Percentiles rank a stretch among this genome's conserved stretches.
Conservation (phyloP, 2,113 vertebrate species). For the Ailurus styani region DNA sequence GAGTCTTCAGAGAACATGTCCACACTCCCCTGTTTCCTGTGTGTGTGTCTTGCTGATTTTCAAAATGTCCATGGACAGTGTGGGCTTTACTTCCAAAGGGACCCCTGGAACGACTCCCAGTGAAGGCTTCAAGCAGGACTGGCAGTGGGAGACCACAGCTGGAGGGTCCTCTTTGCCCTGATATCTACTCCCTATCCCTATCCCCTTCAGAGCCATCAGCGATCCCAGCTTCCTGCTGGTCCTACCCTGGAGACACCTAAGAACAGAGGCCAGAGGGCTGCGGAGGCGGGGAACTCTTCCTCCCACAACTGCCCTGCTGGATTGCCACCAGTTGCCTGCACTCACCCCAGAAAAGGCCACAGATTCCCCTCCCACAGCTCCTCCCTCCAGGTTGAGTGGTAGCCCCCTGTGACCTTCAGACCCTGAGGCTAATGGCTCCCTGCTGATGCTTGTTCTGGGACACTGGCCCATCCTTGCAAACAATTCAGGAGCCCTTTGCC, state of each 20-base stretch:
- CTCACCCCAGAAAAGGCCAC: background rate
- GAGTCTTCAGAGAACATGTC: background rate
- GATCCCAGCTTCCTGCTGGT: background rate
- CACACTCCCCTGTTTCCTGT: background rate
- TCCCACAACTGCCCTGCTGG: background rate
- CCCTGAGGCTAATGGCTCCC: background rate
- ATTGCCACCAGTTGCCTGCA: background rate
- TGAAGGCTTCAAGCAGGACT: background rate
- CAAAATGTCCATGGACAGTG: rapidly evolving
- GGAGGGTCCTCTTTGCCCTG: too few species aligned
- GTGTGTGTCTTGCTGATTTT: background rate
- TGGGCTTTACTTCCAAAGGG: background rate
- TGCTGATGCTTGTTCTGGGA: background rate
- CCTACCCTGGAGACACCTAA: too few species aligned
- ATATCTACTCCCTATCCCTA: rapidly evolving
- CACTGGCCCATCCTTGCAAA: background rate
- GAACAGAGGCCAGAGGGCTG: too few species aligned
- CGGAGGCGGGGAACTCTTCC: rapidly evolving
- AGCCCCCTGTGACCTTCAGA: background rate
- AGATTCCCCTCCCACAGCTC: background rate
- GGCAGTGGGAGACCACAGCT: background rate
- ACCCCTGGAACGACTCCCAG: background rate
- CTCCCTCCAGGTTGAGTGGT: too few species aligned
- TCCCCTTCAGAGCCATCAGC: background rate
- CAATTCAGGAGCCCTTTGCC: background rate